Base-by-base conservation (phyloP, 1,140 invertebrate genomes). In the Drosophila prosaltans region DNA sequence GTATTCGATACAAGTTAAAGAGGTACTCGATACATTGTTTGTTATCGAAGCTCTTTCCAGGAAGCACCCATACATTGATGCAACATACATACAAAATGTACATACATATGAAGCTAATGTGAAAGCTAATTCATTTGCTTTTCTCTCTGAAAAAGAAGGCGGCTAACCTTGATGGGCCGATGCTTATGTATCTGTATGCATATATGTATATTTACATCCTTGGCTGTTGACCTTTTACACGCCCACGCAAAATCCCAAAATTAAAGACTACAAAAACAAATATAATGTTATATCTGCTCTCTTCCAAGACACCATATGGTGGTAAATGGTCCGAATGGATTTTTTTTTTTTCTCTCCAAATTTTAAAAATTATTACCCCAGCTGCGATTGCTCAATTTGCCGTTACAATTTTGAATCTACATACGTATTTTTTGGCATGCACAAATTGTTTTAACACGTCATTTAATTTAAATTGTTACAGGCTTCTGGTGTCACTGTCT, bases 401-500 rank as follows among this genome's bases (percentile, higher is more conserved):
- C 61, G 40, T 76, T 48, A 26, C 16, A 65, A 43, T 78, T 73
- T 28, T 55, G 65, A 64, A 39, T 54, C 36, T 24, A 1, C 36
- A 45, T 54, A 8, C 0, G 16, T 16, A 16, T 16, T 16, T 16
- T 9, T 9, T 57, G 28, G 28, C 28, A 30, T 30, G 28, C 28
- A 30, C 4, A 30, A 30, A 36, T 36, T 36, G 32, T 1, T 36
- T 36, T 36, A 36, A 36, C 1, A 7, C 32, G 6, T 36, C 32
- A 36, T 7, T 6, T 36, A 24, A 24, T 28, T 45, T 30, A 1
- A 3, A 26, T 16, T 10, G 58, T 39, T 67, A 74, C 93, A 98
- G 98, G 97, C 97, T 94, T 98, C 97, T 92, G 98, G 98, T 93
- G 97, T 98, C 81, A 98, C 97, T 93, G 97, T 98, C 69, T 97